Evolutionary conservation across 2,888 invertebrate species (phyloP).

Genomic region (Mythimna vitellina): DNA sequence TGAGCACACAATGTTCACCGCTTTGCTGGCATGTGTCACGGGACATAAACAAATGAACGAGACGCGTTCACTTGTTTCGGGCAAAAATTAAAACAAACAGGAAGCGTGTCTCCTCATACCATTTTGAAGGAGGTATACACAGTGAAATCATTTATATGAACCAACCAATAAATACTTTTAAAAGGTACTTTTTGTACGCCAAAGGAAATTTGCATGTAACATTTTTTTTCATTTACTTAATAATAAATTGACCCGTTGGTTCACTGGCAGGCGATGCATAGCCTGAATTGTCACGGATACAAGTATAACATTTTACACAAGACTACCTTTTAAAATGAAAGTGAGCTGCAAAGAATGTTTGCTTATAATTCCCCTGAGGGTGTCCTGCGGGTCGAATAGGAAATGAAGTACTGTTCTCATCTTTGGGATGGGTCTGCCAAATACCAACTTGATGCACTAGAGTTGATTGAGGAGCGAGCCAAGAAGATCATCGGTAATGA

Average conservation of each 20-base stretch:
- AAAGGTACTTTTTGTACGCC: no score
- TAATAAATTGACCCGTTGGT: background rate
- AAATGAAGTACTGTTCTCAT: background rate
- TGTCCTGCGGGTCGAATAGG: background rate
- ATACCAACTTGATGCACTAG: no score
- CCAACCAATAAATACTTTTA: no score
- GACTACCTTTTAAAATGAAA: background rate
- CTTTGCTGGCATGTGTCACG: slow-evolving; percentile 19
- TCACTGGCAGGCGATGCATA: background rate
- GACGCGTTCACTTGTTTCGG: background rate
- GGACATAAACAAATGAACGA: slow-evolving; percentile 9
- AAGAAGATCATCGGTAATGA: no score
- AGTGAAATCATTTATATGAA: no score
- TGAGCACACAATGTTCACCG: slow-evolving; percentile 25
- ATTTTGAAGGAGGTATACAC: background rate
- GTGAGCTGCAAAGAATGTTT: background rate
- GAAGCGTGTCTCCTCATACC: background rate
- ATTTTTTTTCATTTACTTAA: no score
- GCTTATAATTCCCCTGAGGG: background rate
- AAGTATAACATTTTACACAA: background rate
- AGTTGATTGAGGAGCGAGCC: no score
- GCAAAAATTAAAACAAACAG: background rate
- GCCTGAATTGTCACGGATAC: background rate
- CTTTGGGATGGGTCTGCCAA: no score
- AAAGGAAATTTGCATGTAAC: no score